phyloP scores from a whole-genome alignment of 2,113 vertebrate genomes.

The Platichthys stellatus region DNA sequence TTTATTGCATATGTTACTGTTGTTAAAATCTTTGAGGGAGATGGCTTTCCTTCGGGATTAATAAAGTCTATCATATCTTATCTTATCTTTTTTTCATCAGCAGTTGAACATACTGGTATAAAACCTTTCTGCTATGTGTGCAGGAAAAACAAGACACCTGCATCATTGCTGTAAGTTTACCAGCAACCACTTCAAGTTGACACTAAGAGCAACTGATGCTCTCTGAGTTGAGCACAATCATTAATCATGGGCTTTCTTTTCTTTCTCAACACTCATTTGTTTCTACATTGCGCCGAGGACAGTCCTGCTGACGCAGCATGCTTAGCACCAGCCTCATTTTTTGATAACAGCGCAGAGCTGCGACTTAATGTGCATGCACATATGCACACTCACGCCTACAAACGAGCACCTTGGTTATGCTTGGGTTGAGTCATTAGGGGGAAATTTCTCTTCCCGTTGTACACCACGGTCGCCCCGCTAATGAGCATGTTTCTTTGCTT shows the following conservation, averaged over 20 bases:
- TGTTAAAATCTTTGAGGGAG: no score
- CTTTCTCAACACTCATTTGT: constrained; percentile 47
- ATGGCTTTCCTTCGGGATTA: no score
- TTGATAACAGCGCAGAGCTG: constrained; percentile 53
- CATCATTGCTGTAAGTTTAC: constrained; percentile 8
- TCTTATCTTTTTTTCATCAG: no score
- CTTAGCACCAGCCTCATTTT: constrained; percentile 46
- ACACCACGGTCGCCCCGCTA: constrained; percentile 48
- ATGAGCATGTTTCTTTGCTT: constrained; percentile 66
- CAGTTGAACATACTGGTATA: neutral
- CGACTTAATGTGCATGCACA: constrained; percentile 20
- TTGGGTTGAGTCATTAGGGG: constrained; percentile 57
- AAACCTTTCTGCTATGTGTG: constrained; percentile 9
- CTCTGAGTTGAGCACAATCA: constrained; percentile 23
- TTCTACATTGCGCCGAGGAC: constrained; percentile 25
- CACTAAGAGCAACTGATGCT: constrained; percentile 30
- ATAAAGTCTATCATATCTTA: no score
- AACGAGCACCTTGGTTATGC: constrained; percentile 30
- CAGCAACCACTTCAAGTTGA: constrained; percentile 19
- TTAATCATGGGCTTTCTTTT: constrained; percentile 36
- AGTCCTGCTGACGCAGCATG: constrained; percentile 55
- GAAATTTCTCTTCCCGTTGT: constrained; percentile 35
- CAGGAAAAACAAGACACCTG: constrained; percentile 9
- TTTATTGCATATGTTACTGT: no score
- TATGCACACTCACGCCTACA: constrained; percentile 15